These are phyloP conservation scores for Steinernema feltiae DNA, from an alignment of 1,140 invertebrate genomes.

Conservation along the genomic window DNA sequence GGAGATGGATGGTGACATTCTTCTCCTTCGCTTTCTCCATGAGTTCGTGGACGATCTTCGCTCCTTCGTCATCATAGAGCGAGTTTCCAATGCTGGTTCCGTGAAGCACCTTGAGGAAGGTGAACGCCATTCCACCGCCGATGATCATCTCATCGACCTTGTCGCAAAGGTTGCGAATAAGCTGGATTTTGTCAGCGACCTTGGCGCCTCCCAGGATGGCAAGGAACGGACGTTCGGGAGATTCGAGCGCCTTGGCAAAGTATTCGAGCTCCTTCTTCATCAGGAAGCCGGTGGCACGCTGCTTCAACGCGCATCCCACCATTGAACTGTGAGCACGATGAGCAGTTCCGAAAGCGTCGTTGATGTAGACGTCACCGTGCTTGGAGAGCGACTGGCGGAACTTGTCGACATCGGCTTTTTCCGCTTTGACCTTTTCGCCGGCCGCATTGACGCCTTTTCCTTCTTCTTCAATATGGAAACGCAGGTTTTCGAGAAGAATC, in stretches of 20 bases:
- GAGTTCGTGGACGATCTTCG: slow-evolving; percentile 84
- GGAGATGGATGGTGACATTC: slow-evolving; percentile 86
- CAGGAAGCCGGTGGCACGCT: slow-evolving; percentile 86
- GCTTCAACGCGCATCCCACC: slow-evolving; percentile 73
- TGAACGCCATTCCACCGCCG: slow-evolving; percentile 98
- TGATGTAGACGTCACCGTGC: slow-evolving; percentile 93
- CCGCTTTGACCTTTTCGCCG: slow-evolving; percentile 92
- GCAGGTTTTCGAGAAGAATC: slow-evolving; percentile 89
- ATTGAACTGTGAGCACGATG: slow-evolving; percentile 81
- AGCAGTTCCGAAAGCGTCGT: slow-evolving; percentile 99
- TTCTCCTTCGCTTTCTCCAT: slow-evolving; percentile 86
- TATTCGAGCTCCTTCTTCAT: slow-evolving; percentile 95
- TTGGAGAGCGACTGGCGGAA: slow-evolving; percentile 86
- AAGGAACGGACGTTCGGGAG: slow-evolving; percentile 87
- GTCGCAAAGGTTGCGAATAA: slow-evolving; percentile 95
- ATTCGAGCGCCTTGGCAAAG: slow-evolving; percentile 94
- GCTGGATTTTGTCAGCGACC: slow-evolving; percentile 95
- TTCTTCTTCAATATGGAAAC: slow-evolving; percentile 96
- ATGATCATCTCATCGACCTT: slow-evolving; percentile 99
- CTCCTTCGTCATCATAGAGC: slow-evolving; percentile 61
- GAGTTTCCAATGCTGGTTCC: slow-evolving; percentile 74
- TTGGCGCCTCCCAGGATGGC: slow-evolving; percentile 97
- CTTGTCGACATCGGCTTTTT: slow-evolving; percentile 73
- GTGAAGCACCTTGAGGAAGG: slow-evolving; percentile 88
- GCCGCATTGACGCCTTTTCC: too few species aligned